Base-by-base conservation (phyloP, 1,140 invertebrate genomes). In the Trichomalopsis sarcophagae region DNA sequence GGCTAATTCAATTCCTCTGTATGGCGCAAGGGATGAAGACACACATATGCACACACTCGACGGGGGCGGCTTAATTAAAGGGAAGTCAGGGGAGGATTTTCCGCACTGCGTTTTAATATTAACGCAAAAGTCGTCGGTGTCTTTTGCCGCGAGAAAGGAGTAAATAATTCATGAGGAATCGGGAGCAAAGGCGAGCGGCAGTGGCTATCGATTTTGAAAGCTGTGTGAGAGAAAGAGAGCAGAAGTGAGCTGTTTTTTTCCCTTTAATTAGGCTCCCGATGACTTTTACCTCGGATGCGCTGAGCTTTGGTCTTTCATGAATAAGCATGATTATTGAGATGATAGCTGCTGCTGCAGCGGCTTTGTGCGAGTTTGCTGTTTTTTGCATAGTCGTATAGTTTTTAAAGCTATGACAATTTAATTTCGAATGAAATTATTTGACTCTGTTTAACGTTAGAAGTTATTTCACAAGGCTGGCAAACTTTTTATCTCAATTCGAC, bases 161-260 rank as follows among this genome's bases (percentile, higher is more conserved):
- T 75, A 17, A 33, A 75, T 44, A 75, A 75, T 75, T 44, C 73
- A 75, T 75, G 73, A 75, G 36, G 73, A 71, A 71, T 71, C 13
- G 30, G 11, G 27, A 71, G 21, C 17, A 62, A 62, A 62, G 55
- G 55, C 55, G 55, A 21, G 17, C 55, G 17, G 7, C 21, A n/a
- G 55, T 62, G 55, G 55, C 55, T 62, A 62, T 62, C 55, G 55
- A 62, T 62, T 62, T 62, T n/a, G 17, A 21, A 44, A n/a, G 55
- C 17, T 17, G 17, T 62, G 55, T 27, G 27, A 27, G 27, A 27
- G 27, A 27, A 1, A 27, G 27, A 62, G 55, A 62, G 17, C 17
- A n/a, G 17, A 14, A 50, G 47, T 9, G 50, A 55, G 55, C 55
- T 62, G 55, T 7, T 62, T 62, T 62, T n/a, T 62, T 17, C 55